phyloP scores from a whole-genome alignment of 2,888 invertebrate species.

The Netelia inedita region DNA sequence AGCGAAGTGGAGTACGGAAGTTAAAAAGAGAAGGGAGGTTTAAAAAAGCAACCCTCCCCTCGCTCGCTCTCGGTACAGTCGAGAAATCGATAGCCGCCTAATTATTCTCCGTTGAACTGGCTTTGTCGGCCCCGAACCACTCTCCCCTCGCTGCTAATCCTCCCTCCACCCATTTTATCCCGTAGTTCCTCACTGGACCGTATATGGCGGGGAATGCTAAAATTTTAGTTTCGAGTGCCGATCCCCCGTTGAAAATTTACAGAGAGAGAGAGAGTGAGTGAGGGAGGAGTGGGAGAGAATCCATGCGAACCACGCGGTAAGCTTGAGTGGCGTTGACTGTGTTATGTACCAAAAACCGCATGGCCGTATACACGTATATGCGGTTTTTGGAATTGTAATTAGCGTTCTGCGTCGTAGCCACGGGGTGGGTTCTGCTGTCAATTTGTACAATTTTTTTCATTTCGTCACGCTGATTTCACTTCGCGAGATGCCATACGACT shows the following conservation, averaged over 20 bases:
- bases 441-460: background rate
- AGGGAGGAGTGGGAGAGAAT: background rate
- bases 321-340: background rate
- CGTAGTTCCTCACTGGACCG: background rate
- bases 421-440: conserved; percentile 8
- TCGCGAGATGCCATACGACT: background rate
- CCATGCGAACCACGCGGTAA: background rate
- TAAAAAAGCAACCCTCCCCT: conserved; percentile 6
- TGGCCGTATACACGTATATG: background rate
- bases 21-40: conserved; percentile 30
- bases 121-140: conserved; percentile 14
- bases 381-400: conserved; percentile 65
- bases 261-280: background rate
- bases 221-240: conserved; percentile 46
- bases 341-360: background rate
- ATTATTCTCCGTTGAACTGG: conserved; percentile 64
- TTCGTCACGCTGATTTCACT: background rate
- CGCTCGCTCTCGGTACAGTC: conserved; percentile 7
- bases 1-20: conserved; percentile 23
- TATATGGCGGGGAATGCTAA: conserved; percentile 12
- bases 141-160: background rate
- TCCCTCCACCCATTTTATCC: conserved; percentile 10
- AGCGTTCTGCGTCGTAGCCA: conserved; percentile 59
- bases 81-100: conserved; percentile 66
- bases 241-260: conserved; percentile 52